Percentiles rank a stretch among this genome's conserved stretches.
These are phyloP conservation scores for Lasioglossum calceatum DNA, from an alignment of 2,888 invertebrate genomes.

Conservation along the genomic window DNA sequence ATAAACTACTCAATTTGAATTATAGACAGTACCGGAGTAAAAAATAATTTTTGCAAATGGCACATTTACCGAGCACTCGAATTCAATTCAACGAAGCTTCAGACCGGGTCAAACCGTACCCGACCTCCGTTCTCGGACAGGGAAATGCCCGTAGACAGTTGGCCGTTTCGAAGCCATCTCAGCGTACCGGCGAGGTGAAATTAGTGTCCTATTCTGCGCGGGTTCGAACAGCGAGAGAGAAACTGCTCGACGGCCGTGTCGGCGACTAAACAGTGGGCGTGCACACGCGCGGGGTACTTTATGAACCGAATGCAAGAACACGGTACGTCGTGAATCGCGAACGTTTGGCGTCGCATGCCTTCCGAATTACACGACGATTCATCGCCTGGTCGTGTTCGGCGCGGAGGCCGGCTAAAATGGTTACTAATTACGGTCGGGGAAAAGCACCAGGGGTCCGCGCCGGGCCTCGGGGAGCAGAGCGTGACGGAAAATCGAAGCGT, in stretches of 20 bases:
- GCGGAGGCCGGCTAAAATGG: constrained; percentile 30
- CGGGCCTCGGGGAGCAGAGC: neutral
- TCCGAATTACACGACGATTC: constrained; percentile 49
- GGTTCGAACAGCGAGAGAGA: neutral
- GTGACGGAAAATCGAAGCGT: constrained; percentile 18
- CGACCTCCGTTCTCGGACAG: too few relatives aligned
- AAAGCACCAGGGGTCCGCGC: neutral
- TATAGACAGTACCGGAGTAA: too few relatives aligned
- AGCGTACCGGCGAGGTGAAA: neutral
- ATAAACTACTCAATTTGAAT: too few relatives aligned
- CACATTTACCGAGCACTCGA: too few relatives aligned
- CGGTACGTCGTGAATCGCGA: constrained; percentile 37
- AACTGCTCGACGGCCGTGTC: neutral
- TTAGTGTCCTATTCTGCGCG: constrained; percentile 1
- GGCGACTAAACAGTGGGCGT: constrained; percentile 32
- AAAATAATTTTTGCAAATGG: too few relatives aligned
- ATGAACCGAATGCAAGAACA: constrained; percentile 25
- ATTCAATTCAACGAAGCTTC: too few relatives aligned
- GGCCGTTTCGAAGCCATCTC: neutral
- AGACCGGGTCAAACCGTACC: too few relatives aligned
- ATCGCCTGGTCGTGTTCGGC: neutral
- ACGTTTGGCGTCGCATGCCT: constrained; percentile 26
- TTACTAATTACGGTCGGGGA: constrained; percentile 35
- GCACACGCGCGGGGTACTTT: constrained; percentile 15
- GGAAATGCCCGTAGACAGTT: too few relatives aligned